phyloP scores from a whole-genome alignment of 2,888 invertebrate genomes.

The Dicyrtomina minuta region DNA sequence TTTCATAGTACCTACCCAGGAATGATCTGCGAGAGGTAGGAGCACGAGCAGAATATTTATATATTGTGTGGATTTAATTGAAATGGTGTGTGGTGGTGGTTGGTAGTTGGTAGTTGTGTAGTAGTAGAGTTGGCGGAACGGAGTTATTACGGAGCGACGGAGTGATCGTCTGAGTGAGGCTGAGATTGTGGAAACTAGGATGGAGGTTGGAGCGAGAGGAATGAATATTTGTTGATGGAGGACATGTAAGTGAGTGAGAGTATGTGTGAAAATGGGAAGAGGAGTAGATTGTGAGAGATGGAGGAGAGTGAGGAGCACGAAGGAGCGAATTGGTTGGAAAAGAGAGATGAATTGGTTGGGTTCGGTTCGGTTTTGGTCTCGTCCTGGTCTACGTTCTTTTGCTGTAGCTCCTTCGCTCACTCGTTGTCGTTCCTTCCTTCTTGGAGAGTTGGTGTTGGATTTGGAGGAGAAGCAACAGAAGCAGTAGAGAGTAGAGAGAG shows the following conservation, averaged over 20 bases:
- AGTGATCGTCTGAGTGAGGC: too few species aligned
- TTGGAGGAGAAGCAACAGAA: background rate
- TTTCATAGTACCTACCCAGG: too few species aligned
- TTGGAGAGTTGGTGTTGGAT: background rate
- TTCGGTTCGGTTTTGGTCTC: too few species aligned
- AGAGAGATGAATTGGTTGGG: background rate
- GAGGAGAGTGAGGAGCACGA: constrained; percentile 11
- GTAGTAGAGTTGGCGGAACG: background rate
- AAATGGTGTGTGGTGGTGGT: background rate
- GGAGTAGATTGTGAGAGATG: background rate
- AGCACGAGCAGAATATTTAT: background rate
- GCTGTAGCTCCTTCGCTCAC: background rate
- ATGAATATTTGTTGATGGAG: background rate
- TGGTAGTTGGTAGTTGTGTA: background rate
- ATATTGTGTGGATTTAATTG: background rate
- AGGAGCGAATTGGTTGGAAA: background rate
- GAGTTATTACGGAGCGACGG: background rate
- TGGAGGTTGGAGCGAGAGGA: constrained; percentile 2
- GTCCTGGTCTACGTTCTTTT: background rate
- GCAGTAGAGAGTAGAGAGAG: background rate
- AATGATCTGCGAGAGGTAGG: too few species aligned
- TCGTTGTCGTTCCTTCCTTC: background rate
- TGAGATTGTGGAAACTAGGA: background rate
- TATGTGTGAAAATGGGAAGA: background rate
- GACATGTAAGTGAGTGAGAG: background rate